Percentiles rank a stretch among this genome's conserved stretches.
phyloP scores from a whole-genome alignment of 2,113 vertebrate genomes.

The Brevimyrus niger region DNA sequence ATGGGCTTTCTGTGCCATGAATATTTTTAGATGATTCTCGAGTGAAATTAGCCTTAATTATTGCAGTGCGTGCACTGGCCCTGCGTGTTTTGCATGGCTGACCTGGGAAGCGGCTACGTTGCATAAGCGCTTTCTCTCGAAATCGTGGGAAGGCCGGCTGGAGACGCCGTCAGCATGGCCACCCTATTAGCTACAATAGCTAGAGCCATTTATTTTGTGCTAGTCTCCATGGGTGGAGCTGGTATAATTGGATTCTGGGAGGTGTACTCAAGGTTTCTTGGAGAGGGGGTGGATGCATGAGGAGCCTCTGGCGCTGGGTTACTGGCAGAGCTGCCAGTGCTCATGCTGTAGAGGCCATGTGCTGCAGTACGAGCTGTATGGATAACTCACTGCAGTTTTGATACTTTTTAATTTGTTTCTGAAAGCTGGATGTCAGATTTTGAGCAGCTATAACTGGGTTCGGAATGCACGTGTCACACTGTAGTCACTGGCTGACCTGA shows the following conservation, averaged over 20 bases:
- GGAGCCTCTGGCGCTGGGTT: neutral
- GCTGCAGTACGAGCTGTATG: neutral
- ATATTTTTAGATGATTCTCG: neutral
- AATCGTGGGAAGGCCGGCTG: neutral
- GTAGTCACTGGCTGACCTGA: neutral
- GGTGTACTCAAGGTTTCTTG: neutral
- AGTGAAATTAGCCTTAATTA: constrained; percentile 20
- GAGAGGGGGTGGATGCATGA: neutral
- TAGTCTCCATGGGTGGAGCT: neutral
- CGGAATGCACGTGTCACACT: neutral
- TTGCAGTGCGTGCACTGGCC: neutral
- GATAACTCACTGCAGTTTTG: neutral
- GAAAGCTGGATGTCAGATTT: neutral
- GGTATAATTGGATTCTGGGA: neutral
- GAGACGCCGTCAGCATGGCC: neutral
- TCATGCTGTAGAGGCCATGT: neutral
- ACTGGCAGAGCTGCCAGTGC: neutral
- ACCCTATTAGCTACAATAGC: neutral
- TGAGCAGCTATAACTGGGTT: neutral
- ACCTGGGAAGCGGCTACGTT: neutral
- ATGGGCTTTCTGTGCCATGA: neutral
- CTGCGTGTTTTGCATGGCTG: neutral
- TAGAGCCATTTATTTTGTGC: neutral
- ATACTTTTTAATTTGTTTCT: neutral
- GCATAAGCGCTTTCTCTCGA: neutral